Base-by-base conservation (phyloP, 2,797 vertebrate genomes). In the Anas bahamensis region DNA sequence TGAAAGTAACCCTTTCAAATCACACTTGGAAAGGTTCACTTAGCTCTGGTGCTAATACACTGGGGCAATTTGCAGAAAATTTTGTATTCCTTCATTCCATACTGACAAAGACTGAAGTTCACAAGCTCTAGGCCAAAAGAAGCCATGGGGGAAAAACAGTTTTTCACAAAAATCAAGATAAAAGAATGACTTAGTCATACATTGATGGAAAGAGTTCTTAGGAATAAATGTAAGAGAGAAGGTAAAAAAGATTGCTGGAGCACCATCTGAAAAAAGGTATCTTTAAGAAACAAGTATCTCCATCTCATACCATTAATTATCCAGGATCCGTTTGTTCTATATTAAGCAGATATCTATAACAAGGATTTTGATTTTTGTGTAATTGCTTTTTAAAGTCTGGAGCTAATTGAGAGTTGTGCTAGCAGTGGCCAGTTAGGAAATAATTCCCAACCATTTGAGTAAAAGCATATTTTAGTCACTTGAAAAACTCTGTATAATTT, bases 1-100 rank as follows among this genome's bases (percentile, higher is more conserved):
- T 95, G 87, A 96, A 96, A 91, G 85, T 39, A 92, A 73, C 44
- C 29, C 93, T 93, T 96, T 95, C 88, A 95, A 96, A 95, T 71
- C 86, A 90, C 68, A 31, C 84, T 86, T 64, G 90, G 90, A 95
- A 93, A 94, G 70, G 59, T 81, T 96, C 70, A 64, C 60, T n/a
- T 23, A 82, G 37, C 79, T 82, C 70, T 56, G 68, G 39, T 79
- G 77, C 60, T 86, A 91, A 95, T 82, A 71, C 82, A 88, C 79
- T 46, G 64, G 82, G 91, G 87, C 89, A 94, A 95, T 86, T 89
- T 61, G 66, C 76, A 90, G 82, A 80, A 89, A 88, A 93, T 50
- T 75, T 83, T 31, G 1, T 76, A 95, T 92, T 92, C 85, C 44
- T 96, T 86, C 83, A 76, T 78, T 93, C 84, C 50, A 17, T 53